A percentile compares a stretch with the other conserved stretches of the same genome.
Evolutionary conservation across 2,797 vertebrate species (phyloP).

Genomic region (Heterohyrax brucei): DNA sequence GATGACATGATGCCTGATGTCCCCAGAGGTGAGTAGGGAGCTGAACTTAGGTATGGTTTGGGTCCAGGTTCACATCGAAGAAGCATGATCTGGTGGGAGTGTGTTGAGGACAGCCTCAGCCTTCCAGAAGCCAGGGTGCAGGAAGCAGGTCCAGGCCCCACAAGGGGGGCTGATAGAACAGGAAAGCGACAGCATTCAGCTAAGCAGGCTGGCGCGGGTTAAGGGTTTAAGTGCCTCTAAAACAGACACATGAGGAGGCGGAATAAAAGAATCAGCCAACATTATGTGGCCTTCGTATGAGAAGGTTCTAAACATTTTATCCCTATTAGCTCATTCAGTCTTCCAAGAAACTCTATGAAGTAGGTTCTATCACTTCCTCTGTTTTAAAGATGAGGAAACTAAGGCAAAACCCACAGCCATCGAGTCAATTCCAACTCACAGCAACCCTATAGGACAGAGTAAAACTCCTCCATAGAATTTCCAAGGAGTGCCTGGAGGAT

Average conservation of each 20-base stretch:
- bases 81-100: not conserved
- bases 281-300: not conserved
- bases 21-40: not conserved
- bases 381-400: not conserved
- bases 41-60: not conserved
- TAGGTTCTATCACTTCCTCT: not conserved
- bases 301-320: not conserved
- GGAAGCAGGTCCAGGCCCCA: not conserved
- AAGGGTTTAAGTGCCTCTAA: not conserved
- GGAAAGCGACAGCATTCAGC: not conserved
- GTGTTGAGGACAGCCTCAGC: not conserved
- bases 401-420: not conserved
- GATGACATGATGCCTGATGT: no score
- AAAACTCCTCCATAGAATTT: no score
- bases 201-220: not conserved
- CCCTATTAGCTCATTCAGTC: not conserved
- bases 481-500: no score
- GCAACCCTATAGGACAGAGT: no score
- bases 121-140: not conserved
- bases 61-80: not conserved
- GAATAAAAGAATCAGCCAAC: not conserved
- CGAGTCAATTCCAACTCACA: no score
- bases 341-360: not conserved
- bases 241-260: not conserved
- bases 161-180: not conserved